phyloP scores from a whole-genome alignment of 2,797 vertebrate genomes.

The Mastacembelus armatus region DNA sequence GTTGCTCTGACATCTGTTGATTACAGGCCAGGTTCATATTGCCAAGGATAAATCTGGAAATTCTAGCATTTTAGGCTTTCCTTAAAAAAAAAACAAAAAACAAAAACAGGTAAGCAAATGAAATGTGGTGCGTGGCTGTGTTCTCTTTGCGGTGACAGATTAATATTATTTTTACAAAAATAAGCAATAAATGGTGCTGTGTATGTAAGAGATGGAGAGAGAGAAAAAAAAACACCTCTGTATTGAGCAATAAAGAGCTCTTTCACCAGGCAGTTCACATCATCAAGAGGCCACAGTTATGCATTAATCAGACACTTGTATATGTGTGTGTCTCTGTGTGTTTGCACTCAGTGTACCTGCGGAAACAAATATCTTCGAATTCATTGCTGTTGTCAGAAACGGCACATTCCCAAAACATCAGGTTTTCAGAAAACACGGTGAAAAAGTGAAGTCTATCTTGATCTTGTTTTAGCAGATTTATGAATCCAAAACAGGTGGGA shows the following conservation, averaged over 20 bases:
- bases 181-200: too few relatives aligned
- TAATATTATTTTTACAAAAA: too few relatives aligned
- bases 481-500: neutral
- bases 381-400: neutral
- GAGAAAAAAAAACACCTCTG: constrained; percentile 17
- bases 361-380: constrained; percentile 13
- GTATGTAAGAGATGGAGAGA: neutral
- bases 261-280: constrained; percentile 28
- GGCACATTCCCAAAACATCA: neutral
- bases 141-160: too few relatives aligned
- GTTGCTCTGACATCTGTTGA: constrained; percentile 42
- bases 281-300: constrained; percentile 23
- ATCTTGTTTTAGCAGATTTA: constrained; percentile 10
- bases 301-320: constrained; percentile 20
- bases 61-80: neutral
- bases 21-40: constrained; percentile 8
- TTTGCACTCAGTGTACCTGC: constrained; percentile 13
- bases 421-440: neutral
- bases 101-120: too few relatives aligned
- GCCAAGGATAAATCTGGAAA: neutral
- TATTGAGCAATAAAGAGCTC: constrained; percentile 24
- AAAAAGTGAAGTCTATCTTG: too few relatives aligned
- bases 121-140: too few relatives aligned
- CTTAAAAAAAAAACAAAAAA: neutral
- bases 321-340: constrained; percentile 6